Evolutionary conservation across 53 echinoderm and acorn worm species (phyloP).

Genomic region (Astropecten irregularis): DNA sequence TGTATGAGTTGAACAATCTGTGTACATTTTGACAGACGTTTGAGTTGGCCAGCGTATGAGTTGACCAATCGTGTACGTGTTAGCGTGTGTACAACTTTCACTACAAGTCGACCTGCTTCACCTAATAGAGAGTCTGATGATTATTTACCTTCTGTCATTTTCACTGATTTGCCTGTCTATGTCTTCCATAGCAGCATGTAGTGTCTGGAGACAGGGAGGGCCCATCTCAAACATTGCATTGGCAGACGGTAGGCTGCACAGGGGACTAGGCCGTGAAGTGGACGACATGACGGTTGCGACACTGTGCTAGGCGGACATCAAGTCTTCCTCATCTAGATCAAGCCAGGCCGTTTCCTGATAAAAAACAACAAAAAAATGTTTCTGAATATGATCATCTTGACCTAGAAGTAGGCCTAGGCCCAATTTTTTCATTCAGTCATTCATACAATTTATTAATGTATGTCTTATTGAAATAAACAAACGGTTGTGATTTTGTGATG

Average conservation of each 20-base stretch:
- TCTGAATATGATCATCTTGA: not conserved
- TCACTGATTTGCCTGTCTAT: conserved; percentile 82
- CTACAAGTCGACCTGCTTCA: no score
- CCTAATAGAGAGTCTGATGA: no score
- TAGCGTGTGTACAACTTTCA: no score
- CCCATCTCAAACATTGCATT: conserved; percentile 79
- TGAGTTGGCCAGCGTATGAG: no score
- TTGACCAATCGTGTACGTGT: no score
- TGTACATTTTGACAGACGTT: no score
- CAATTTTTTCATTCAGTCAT: no score
- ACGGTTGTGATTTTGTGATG: no score
- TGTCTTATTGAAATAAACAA: no score
- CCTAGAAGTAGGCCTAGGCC: not conserved
- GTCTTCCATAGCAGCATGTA: conserved; percentile 79
- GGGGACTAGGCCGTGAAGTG: conserved; percentile 33
- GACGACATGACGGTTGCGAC: not conserved
- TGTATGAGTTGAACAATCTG: no score
- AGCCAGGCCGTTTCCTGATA: not conserved
- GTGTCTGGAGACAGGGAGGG: conserved; percentile 80
- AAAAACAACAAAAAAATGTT: not conserved
- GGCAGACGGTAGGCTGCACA: conserved; percentile 59
- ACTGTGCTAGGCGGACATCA: no score
- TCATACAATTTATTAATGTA: no score
- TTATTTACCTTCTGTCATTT: conserved; percentile 80
- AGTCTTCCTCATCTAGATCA: not conserved